Evolutionary conservation across 2,113 vertebrate species (phyloP).

Genomic region (Tichodroma muraria): DNA sequence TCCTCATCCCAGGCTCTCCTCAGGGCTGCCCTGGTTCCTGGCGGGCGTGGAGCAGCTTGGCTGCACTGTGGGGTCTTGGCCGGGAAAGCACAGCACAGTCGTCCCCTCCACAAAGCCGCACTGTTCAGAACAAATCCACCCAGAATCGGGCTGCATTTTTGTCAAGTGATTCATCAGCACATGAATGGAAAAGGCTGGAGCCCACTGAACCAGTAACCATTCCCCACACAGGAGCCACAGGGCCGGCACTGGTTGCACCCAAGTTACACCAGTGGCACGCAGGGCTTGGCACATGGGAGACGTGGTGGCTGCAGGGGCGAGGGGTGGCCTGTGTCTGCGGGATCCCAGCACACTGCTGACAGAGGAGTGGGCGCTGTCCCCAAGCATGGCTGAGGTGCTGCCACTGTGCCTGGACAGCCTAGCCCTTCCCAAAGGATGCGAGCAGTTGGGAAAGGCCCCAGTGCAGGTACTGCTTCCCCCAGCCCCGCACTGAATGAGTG

Average conservation of each 20-base stretch:
- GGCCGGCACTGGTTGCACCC: neutral
- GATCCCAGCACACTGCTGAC: neutral
- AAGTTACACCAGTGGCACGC: fast-evolving
- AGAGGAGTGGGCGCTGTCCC: neutral
- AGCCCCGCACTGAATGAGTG: fast-evolving
- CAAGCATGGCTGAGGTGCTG: neutral
- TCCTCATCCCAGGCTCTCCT: neutral
- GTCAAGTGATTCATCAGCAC: slow-evolving; percentile 79
- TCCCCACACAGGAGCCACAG: neutral
- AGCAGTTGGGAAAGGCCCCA: neutral
- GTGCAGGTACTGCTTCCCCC: neutral
- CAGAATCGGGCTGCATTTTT: slow-evolving; percentile 71
- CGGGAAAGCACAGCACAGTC: slow-evolving; percentile 58
- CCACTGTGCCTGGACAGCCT: neutral
- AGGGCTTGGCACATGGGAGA: neutral
- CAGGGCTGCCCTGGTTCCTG: neutral
- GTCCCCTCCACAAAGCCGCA: slow-evolving; percentile 74
- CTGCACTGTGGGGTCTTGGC: slow-evolving; percentile 57
- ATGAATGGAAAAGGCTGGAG: slow-evolving; percentile 70
- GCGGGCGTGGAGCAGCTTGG: slow-evolving; percentile 47
- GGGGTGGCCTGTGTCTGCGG: neutral
- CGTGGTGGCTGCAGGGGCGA: fast-evolving
- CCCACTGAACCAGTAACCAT: slow-evolving; percentile 45
- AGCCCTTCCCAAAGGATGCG: neutral
- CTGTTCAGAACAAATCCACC: slow-evolving; percentile 74